Conservation (phyloP, 2,113 vertebrate genomes). For the Thymallus thymallus region DNA sequence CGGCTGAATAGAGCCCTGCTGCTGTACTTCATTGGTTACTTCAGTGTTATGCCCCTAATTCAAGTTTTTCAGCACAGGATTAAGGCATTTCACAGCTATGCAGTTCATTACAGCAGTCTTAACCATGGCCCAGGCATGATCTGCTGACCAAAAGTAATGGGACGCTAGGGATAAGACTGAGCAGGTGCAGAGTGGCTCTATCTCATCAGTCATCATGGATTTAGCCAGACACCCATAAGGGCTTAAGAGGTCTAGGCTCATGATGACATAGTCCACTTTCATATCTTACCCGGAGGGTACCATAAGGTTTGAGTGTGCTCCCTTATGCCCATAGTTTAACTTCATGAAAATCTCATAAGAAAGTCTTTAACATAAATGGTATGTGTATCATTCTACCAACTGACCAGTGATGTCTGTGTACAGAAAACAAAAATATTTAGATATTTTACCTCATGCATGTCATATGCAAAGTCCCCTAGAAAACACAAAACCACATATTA, state of each 20-base stretch:
- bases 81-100: slow-evolving; percentile 39
- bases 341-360: not conserved
- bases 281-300: not conserved
- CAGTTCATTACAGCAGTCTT: slow-evolving; percentile 39
- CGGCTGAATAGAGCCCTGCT: slow-evolving; percentile 28
- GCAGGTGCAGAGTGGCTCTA: slow-evolving; percentile 31
- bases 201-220: slow-evolving; percentile 48
- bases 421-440: slow-evolving; percentile 22
- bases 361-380: not conserved
- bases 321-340: not conserved
- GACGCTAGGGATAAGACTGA: slow-evolving; percentile 9
- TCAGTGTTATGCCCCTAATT: slow-evolving; percentile 32
- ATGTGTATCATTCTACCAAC: too few species aligned
- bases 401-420: not conserved
- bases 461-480: slow-evolving; percentile 88
- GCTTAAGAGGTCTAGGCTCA: slow-evolving; percentile 18
- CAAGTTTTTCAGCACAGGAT: slow-evolving; percentile 53
- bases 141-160: slow-evolving; percentile 37
- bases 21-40: slow-evolving; percentile 47
- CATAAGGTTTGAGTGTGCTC: not conserved
- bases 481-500: slow-evolving; percentile 28
- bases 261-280: slow-evolving; percentile 35
- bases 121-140: slow-evolving; percentile 35
- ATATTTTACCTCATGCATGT: slow-evolving; percentile 80
- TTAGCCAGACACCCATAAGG: slow-evolving; percentile 32